A percentile compares a stretch with the other conserved stretches of the same genome.
Conservation (phyloP, 1,140 invertebrate species). For the Dreissena polymorpha region DNA sequence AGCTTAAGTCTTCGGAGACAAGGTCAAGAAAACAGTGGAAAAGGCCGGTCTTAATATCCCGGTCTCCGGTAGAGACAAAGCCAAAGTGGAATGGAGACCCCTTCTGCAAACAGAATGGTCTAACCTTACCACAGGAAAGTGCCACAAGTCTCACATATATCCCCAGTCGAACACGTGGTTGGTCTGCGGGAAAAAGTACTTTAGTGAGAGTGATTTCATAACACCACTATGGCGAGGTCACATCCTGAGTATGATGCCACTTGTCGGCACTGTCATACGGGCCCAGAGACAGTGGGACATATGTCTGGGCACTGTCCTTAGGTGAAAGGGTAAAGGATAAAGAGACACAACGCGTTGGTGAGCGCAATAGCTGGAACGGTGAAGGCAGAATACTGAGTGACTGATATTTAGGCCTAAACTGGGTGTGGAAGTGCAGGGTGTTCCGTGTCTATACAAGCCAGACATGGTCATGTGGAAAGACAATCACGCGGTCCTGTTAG, state of each 20-base stretch:
- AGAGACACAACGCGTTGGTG: slow-evolving; percentile 14
- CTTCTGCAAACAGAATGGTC: no score
- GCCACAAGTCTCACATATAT: no score
- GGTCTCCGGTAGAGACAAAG: no score
- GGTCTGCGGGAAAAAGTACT: background rate
- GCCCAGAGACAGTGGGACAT: slow-evolving; percentile 38
- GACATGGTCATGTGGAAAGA: slow-evolving; percentile 30
- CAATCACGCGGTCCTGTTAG: background rate
- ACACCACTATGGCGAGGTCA: slow-evolving; percentile 11
- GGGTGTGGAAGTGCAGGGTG: background rate
- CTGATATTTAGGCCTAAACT: slow-evolving; percentile 19
- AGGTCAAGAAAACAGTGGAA: no score
- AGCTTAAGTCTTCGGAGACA: no score
- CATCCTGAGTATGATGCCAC: background rate
- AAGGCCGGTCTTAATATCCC: no score
- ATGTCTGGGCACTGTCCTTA: slow-evolving; percentile 31
- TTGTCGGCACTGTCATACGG: slow-evolving; percentile 6
- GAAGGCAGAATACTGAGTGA: slow-evolving; percentile 4
- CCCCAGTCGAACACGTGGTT: slow-evolving; percentile 18
- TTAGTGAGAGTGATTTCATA: slow-evolving; percentile 29
- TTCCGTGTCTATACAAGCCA: background rate
- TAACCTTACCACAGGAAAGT: no score
- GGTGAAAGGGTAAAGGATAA: slow-evolving; percentile 36
- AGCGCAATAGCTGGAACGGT: background rate
- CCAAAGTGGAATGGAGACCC: no score